Evolutionary conservation across 2,797 vertebrate species (phyloP).

Genomic region (Poeciliopsis presidionis): DNA sequence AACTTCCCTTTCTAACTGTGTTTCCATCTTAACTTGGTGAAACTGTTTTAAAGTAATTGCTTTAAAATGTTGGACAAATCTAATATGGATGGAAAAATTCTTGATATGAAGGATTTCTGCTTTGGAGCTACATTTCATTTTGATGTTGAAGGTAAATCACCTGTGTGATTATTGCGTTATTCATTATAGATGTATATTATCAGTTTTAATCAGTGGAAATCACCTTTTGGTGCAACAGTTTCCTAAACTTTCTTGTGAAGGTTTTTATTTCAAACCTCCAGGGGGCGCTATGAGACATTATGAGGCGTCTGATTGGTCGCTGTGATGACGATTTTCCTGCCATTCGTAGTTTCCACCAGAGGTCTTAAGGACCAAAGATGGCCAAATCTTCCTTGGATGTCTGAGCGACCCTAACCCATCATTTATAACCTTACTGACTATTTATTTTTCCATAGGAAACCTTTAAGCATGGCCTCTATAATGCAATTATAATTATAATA

Average conservation of each 20-base stretch:
- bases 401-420: conserved; percentile 74
- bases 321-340: conserved; percentile 81
- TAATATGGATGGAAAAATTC: background rate
- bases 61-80: background rate
- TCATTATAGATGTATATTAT: background rate
- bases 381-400: conserved; percentile 81
- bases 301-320: conserved; percentile 16
- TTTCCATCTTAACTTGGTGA: too few relatives aligned
- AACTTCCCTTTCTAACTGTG: background rate
- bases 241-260: background rate
- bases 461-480: background rate
- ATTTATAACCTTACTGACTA: too few relatives aligned
- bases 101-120: background rate
- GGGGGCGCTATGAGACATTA: background rate
- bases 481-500: too few relatives aligned
- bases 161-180: background rate
- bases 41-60: too few relatives aligned
- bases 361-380: conserved; percentile 79
- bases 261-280: background rate
- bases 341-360: conserved; percentile 97
- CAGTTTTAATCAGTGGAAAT: background rate
- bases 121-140: background rate
- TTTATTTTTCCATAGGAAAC: background rate
- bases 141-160: background rate
- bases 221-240: background rate